These are phyloP conservation scores for Eudasyphora cyanicolor DNA, from an alignment of 2,888 invertebrate genomes.

Conservation along the genomic window DNA sequence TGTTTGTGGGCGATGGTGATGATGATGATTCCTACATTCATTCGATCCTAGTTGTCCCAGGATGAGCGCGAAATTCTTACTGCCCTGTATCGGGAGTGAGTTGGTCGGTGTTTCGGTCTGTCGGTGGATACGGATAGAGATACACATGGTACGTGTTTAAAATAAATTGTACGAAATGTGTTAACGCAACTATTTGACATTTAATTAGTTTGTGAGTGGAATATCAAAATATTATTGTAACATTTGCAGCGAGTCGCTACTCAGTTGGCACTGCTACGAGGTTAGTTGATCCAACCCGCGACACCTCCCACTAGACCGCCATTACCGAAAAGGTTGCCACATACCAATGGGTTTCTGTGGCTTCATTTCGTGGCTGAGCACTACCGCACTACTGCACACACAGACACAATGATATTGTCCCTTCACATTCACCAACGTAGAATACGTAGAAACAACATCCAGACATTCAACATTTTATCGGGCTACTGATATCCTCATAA, in stretches of 20 bases:
- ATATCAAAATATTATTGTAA: conserved; percentile 70
- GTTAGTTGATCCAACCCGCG: not conserved
- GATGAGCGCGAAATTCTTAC: no score
- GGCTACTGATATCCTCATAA: conserved; percentile 37
- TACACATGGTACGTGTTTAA: conserved; percentile 73
- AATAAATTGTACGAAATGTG: conserved; percentile 76
- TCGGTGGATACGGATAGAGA: conserved; percentile 27
- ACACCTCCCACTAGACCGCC: not conserved
- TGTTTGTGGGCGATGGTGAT: not conserved
- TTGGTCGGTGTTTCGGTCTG: no score
- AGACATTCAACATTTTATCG: conserved; percentile 26
- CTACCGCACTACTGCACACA: no score
- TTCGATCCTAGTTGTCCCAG: not conserved
- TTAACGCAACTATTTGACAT: conserved; percentile 78
- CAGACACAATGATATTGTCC: not conserved
- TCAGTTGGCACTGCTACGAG: not conserved
- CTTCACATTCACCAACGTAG: not conserved
- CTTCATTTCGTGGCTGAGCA: conserved; percentile 35
- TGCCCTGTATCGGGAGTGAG: no score
- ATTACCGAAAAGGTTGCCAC: not conserved
- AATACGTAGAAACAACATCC: not conserved
- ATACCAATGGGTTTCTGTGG: conserved; percentile 46
- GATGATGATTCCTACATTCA: not conserved
- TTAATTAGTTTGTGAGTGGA: conserved; percentile 78
- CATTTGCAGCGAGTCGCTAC: not conserved